Evolutionary conservation across 2,113 vertebrate genomes (phyloP), one percentile per base, ranked within the genome.

Genomic region (Atlantisia rogersi): DNA sequence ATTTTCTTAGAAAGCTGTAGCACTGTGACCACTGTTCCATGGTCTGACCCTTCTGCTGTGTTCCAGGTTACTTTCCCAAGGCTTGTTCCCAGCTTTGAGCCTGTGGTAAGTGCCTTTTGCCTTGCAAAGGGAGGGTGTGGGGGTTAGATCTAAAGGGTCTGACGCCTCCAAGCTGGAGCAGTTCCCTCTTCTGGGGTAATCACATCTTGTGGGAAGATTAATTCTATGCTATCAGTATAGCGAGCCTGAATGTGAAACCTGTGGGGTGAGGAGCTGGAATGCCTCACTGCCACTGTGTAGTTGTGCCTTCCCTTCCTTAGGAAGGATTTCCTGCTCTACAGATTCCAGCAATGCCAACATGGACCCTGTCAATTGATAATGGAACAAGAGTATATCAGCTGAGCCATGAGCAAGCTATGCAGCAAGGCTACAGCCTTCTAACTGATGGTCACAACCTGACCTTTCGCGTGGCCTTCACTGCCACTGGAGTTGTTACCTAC

Each of bases 31-130:
- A 5, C 12, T 50, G 18, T n/a, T 6, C 29, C 88, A 68, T 14
- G 6, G 13, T 20, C 14, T 84, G 39, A 96, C 53, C 6, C 4
- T 12, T 16, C 7, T 85, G 11, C 13, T 96, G 13, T 83, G 21
- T 97, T 97, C 21, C 82, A 98, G 98, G 95, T 98, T 92, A 94
- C 88, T 44, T 95, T 98, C 37, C 87, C 95, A 81, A 90, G 96
- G 12, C 60, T 85, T 5, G 2, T 95, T 55, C 65, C 92, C 29
- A n/a, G 56, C 17, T n/a, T 97, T 25, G 94, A 91, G 9, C 40
- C 6, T 10, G 3, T 6, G 98, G 98, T 98, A 98, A n/a, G 95
- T 78, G 71, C 13, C 4, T 81, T 20, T 15, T 32, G 14, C 2
- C 35, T 55, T 75, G 26, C 15, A 15, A 65, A 74, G 12, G 31